Evolutionary conservation across 2,113 vertebrate species (phyloP).

Genomic region (Emydura subglobosa): DNA sequence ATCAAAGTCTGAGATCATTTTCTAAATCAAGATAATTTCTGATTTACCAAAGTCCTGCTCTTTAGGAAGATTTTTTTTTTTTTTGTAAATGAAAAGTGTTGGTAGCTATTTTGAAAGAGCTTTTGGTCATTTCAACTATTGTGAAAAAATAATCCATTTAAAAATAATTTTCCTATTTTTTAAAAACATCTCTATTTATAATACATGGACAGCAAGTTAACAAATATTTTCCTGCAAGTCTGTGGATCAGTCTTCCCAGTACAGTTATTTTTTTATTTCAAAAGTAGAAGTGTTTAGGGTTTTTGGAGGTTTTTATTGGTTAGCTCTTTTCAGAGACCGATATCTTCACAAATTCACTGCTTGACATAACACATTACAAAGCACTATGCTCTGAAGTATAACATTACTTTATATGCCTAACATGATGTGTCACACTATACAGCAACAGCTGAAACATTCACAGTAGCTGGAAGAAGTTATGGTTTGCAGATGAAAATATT

Average conservation of each 20-base stretch:
- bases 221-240: not conserved
- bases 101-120: not conserved
- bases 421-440: slow-evolving; percentile 31
- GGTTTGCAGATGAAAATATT: not conserved
- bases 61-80: too few relatives aligned
- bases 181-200: too few relatives aligned
- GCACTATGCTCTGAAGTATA: slow-evolving; percentile 67
- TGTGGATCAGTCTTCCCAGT: not conserved
- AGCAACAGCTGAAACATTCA: not conserved
- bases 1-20: not conserved
- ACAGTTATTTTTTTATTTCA: not conserved
- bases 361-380: slow-evolving; percentile 67
- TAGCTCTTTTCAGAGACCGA: not conserved
- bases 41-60: not conserved
- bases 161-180: not conserved
- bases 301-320: not conserved
- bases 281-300: not conserved
- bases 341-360: not conserved
- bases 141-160: not conserved
- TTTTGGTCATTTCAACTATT: not conserved
- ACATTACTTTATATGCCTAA: slow-evolving; percentile 57
- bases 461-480: not conserved
- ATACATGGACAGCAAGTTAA: too few relatives aligned
- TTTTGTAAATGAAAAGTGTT: not conserved
- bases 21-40: not conserved